Evolutionary conservation across 2,797 vertebrate genomes (phyloP).

Genomic region (Rhinella marina): DNA sequence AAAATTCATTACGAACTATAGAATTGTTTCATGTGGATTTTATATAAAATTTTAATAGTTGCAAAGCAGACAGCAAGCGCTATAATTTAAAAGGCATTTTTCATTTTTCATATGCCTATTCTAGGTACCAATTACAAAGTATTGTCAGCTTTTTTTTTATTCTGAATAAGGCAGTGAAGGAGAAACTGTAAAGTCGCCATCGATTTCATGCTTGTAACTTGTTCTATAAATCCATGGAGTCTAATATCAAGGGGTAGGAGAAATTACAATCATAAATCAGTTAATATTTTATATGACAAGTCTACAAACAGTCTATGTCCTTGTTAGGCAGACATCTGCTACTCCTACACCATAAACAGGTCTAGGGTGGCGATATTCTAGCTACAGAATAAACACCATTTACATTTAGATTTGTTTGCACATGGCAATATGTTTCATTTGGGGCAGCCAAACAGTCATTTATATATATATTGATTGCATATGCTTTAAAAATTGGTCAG

Average conservation of each 20-base stretch:
- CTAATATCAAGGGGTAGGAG: slow-evolving; percentile 59
- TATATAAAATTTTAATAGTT: slow-evolving; percentile 56
- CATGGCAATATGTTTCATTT: slow-evolving; percentile 33
- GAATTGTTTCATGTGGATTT: slow-evolving; percentile 55
- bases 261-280: slow-evolving; percentile 62
- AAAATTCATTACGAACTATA: slow-evolving; percentile 53
- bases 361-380: slow-evolving; percentile 37
- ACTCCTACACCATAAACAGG: slow-evolving; percentile 11
- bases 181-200: slow-evolving; percentile 59
- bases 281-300: slow-evolving; percentile 63
- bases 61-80: slow-evolving; percentile 54
- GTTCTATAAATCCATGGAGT: slow-evolving; percentile 62
- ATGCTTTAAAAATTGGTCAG: slow-evolving; percentile 19
- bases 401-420: slow-evolving; percentile 57
- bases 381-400: slow-evolving; percentile 36
- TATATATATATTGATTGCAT: slow-evolving; percentile 51
- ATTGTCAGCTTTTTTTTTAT: slow-evolving; percentile 54
- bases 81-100: slow-evolving; percentile 59
- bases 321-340: slow-evolving; percentile 49
- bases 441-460: slow-evolving; percentile 45
- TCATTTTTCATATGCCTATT: slow-evolving; percentile 62
- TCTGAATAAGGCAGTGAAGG: slow-evolving; percentile 55
- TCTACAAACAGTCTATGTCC: slow-evolving; percentile 60
- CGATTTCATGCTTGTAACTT: slow-evolving; percentile 63
- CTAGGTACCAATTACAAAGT: slow-evolving; percentile 59